Base-by-base conservation (phyloP, 2,113 vertebrate species). In the Cynopterus brachyotis region DNA sequence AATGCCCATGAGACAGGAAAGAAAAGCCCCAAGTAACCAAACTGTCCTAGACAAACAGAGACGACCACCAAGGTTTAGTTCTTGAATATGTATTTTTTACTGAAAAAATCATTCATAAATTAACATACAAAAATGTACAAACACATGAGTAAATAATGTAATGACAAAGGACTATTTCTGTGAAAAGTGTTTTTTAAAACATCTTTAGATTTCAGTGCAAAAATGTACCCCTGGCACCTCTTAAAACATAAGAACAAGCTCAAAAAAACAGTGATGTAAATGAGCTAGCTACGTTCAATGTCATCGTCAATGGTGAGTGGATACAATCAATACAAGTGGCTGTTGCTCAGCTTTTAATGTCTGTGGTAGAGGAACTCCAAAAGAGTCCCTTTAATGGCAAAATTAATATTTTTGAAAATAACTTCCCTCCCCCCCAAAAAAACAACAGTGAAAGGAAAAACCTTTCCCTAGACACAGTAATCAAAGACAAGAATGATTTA, bases 51-150 rank as follows among this genome's bases (percentile, higher is more conserved):
- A n/a, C 70, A 95, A 69, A 95, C 4, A 95, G 62, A 96, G 12
- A 81, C 57, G 32, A 45, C 66, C 70, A 98, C 55, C 45, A 37
- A 92, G 79, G 66, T 90, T 85, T 95, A 96, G 98, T 98, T 99
- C 98, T 98, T 97, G 97, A 98, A 97, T 99, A 98, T 98, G 98
- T 98, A 98, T 98, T 98, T 98, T 98, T 98, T 99, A 99, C 98
- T 99, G 98, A 98, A 99, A 98, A 99, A 99, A 99, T 99, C 98
- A 99, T 99, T 98, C 98, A 99, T 99, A 99, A 99, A 98, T 99
- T 99, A 99, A 99, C 98, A 99, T 99, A 99, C 98, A 99, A 99
- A 99, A 99, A 99, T 99, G 98, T 99, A 99, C 98, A 99, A 99
- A 99, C 98, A 98, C 98, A 99, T 98, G 98, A 98, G 98, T 98